These are phyloP conservation scores for Vimba vimba DNA, from an alignment of 2,113 vertebrate genomes.

Conservation along the genomic window DNA sequence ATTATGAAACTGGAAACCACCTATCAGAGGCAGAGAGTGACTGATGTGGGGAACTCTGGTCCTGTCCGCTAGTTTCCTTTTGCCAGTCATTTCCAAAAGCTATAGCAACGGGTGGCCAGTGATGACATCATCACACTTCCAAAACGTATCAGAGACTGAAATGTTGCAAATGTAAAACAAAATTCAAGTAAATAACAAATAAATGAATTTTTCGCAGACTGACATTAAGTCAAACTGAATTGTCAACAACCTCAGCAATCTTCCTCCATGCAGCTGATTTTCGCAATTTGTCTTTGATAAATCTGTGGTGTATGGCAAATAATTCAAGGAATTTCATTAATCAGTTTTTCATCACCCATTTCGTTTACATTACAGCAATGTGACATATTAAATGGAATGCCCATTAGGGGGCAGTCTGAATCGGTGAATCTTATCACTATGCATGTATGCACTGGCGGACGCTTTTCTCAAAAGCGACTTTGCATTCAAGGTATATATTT, in stretches of 20 bases:
- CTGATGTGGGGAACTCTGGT: conserved; percentile 79
- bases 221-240: neutral
- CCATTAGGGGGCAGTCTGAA: neutral
- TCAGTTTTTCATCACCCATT: neutral
- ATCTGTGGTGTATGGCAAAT: neutral
- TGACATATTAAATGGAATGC: neutral
- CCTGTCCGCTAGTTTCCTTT: conserved; percentile 71
- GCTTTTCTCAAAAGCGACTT: neutral
- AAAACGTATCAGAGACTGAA: neutral
- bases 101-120: conserved; percentile 71
- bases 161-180: neutral
- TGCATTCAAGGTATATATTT: neutral
- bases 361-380: neutral
- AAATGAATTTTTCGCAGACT: neutral
- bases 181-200: neutral
- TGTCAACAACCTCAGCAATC: neutral
- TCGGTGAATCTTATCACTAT: neutral
- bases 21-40: conserved; percentile 76
- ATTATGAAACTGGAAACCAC: conserved; percentile 77
- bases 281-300: neutral
- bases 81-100: conserved; percentile 61
- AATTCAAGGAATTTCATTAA: neutral
- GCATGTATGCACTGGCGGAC: neutral
- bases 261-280: too few species aligned
- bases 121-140: conserved; percentile 71